Evolutionary conservation across 2,888 invertebrate genomes (phyloP), one percentile per base, ranked within the genome.

Genomic region (Lepidocyrtoides sp.): DNA sequence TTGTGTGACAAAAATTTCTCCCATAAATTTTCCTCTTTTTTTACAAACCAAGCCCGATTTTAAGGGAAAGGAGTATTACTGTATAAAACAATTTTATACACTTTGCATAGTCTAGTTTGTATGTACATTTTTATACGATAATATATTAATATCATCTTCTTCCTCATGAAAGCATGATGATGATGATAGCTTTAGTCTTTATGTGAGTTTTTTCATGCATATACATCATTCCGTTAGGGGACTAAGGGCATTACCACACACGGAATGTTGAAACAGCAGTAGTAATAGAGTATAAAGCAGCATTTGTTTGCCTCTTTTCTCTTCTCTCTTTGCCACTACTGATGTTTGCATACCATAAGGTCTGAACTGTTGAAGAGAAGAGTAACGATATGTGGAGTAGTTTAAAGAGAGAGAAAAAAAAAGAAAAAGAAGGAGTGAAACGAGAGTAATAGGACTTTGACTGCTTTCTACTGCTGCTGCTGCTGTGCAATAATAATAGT

Each of bases 1-100:
- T 89, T 89, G 89, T 89, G 89, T 89, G 89, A 89, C 89, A 89
- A 89, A 89, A 89, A 89, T 84, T 83, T 89, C 79, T 41, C 66
- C 75, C 89, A 89, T 89, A 89, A 89, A 89, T 89, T 89, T 89
- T 89, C 89, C 75, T 83, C 72, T 83, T 81, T 10, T 57, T 41
- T 32, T 81, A 57, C 17, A n/a, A 8, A 17, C 17, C 10, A 26
- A 63, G 8, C 14, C 8, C 14, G 0, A 23, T 63, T 63, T 20
- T 14, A 26, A 2, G 2, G 26, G 48, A 48, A 5, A 48, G n/a
- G 10, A 48, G n/a, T 17, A 17, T 17, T 17, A 44, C 29, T 44
- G 83, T 48, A 48, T 26, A 26, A 2, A 60, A 26, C 10, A 8
- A 23, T n/a, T 29, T 63, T 26, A 63, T 63, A 57, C 57, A 57